Conservation (phyloP, 1,140 invertebrate species). For the Aricia agestis region DNA sequence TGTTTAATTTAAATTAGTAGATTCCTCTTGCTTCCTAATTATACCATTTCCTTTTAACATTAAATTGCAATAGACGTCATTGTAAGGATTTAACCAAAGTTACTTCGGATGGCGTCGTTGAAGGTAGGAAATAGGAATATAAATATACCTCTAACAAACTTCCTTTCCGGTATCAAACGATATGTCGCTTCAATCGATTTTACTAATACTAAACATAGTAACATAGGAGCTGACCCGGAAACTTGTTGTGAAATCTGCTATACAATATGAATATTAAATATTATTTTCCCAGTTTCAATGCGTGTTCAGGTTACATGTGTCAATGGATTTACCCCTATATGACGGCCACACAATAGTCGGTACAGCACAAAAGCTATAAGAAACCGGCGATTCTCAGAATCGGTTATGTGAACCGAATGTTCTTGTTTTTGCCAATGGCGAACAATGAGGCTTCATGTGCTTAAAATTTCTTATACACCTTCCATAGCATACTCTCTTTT, state of each 20-base stretch:
- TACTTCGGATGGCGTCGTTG: too few relatives aligned
- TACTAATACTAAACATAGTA: too few relatives aligned
- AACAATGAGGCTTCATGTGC: not conserved
- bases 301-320: conserved; percentile 12
- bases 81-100: too few relatives aligned
- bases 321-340: conserved; percentile 12
- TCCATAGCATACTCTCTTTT: not conserved
- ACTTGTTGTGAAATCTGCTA: not conserved
- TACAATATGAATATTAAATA: not conserved
- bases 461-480: not conserved
- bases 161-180: too few relatives aligned
- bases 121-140: too few relatives aligned
- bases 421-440: conserved; percentile 6
- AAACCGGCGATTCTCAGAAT: conserved; percentile 13
- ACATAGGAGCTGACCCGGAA: not conserved
- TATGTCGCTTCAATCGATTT: not conserved
- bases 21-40: too few relatives aligned
- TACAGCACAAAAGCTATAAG: conserved; percentile 10
- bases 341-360: conserved; percentile 6
- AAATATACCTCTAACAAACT: too few relatives aligned
- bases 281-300: not conserved
- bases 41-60: too few relatives aligned
- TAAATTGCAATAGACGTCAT: too few relatives aligned
- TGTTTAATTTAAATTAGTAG: too few relatives aligned
- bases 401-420: conserved; percentile 13